Conservation (phyloP, 2,113 vertebrate genomes). For the Octodon degus region DNA sequence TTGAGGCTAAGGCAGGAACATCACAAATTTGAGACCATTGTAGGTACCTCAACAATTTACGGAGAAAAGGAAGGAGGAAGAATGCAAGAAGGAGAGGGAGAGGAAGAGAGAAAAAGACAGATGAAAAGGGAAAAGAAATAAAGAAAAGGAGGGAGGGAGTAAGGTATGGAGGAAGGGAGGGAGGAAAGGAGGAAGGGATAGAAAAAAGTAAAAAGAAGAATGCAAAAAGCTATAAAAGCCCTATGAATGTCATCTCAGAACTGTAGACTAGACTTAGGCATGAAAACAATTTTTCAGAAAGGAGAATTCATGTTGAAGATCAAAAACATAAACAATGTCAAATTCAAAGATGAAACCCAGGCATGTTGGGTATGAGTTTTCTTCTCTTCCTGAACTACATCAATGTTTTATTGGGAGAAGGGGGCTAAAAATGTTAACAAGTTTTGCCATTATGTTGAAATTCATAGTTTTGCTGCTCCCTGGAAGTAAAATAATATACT, state of each 20-base stretch:
- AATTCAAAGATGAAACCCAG: background rate
- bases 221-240: no score
- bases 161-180: no score
- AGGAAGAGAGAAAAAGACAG: background rate
- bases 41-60: background rate
- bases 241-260: background rate
- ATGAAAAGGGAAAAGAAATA: rapidly evolving
- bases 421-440: slow-evolving; percentile 6
- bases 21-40: background rate
- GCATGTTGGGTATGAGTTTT: background rate
- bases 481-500: background rate
- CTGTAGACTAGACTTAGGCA: background rate
- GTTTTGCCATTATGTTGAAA: background rate
- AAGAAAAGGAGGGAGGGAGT: rapidly evolving
- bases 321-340: background rate
- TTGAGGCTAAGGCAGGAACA: background rate
- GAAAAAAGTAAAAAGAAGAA: background rate
- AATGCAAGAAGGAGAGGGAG: background rate
- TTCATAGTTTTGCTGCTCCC: background rate
- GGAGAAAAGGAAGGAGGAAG: background rate
- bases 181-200: background rate
- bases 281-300: background rate
- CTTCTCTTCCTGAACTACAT: background rate
- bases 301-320: background rate
- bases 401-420: background rate